phyloP scores from a whole-genome alignment of 1,140 invertebrate species.

The Whitmania pigra region DNA sequence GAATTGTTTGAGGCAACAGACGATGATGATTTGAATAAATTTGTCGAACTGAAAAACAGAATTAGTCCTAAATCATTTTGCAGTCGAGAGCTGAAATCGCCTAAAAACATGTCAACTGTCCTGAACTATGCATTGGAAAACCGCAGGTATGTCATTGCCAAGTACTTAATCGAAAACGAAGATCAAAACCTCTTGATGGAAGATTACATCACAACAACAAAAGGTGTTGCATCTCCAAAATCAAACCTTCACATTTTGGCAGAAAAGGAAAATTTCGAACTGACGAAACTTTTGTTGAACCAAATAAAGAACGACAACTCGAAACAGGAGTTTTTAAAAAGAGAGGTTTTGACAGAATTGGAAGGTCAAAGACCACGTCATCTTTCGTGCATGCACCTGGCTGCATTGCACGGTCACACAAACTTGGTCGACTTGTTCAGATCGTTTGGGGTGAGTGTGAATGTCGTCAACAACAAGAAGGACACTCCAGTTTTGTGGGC shows the following conservation, averaged over 20 bases:
- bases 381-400: conserved; percentile 22
- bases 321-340: conserved; percentile 8
- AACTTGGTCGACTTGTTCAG: conserved; percentile 19
- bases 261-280: conserved; percentile 17
- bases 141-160: background rate
- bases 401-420: conserved; percentile 24
- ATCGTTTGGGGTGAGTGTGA: conserved; percentile 17
- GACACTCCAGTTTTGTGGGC: conserved; percentile 26
- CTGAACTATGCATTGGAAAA: conserved; percentile 3
- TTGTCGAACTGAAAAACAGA: background rate
- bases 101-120: background rate
- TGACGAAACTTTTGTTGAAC: conserved; percentile 15
- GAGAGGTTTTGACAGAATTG: conserved; percentile 21
- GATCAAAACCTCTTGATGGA: conserved; percentile 11
- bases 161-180: background rate
- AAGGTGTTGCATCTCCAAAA: conserved; percentile 12
- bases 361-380: conserved; percentile 26
- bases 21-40: background rate
- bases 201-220: conserved; percentile 12
- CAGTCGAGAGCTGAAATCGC: background rate
- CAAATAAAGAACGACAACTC: background rate
- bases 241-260: conserved; percentile 19
- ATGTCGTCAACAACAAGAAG: conserved; percentile 25
- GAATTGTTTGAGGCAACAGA: background rate
- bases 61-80: background rate